Base-by-base conservation (phyloP, 1,140 invertebrate species). In the Centruroides sculpturatus region DNA sequence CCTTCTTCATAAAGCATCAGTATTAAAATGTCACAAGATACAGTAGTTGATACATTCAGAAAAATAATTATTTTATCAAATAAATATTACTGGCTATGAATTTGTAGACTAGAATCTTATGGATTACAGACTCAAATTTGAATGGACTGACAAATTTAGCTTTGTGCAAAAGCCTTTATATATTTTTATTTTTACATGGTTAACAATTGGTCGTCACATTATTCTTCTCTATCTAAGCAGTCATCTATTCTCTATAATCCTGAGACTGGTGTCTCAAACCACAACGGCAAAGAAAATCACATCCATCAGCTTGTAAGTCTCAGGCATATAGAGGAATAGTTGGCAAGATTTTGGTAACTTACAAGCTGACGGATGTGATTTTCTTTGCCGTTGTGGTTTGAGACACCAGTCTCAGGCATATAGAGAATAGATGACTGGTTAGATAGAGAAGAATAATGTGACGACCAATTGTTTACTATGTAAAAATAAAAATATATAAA, bases 311-410 rank as follows among this genome's bases (percentile, higher is more conserved):
- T n/a, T n/a, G n/a, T n/a, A n/a, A n/a, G n/a, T n/a, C n/a, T n/a
- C n/a, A n/a, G n/a, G n/a, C n/a, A n/a, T n/a, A n/a, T n/a, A n/a
- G n/a, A n/a, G n/a, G n/a, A n/a, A n/a, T n/a, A n/a, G n/a, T n/a
- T n/a, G n/a, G n/a, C n/a, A n/a, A n/a, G n/a, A n/a, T n/a, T n/a
- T n/a, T n/a, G n/a, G n/a, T n/a, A n/a, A n/a, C n/a, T n/a, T n/a
- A n/a, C n/a, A n/a, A n/a, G n/a, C n/a, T n/a, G 75, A 77, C 71
- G 75, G 75, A 10, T 77, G 76, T 70, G 69, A 76, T 63, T 69
- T 74, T 48, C 59, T 76, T 23, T 77, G 76, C 60, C 70, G 75
- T 9, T 69, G 66, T 47, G 66, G 64, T 11, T 62, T 59, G 5
- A 57, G 67, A 4, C 54, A 66, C 13, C 64, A 65, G 47, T 59